phyloP scores from a whole-genome alignment of 2,888 invertebrate species.

The Hyposoter dolosus region DNA sequence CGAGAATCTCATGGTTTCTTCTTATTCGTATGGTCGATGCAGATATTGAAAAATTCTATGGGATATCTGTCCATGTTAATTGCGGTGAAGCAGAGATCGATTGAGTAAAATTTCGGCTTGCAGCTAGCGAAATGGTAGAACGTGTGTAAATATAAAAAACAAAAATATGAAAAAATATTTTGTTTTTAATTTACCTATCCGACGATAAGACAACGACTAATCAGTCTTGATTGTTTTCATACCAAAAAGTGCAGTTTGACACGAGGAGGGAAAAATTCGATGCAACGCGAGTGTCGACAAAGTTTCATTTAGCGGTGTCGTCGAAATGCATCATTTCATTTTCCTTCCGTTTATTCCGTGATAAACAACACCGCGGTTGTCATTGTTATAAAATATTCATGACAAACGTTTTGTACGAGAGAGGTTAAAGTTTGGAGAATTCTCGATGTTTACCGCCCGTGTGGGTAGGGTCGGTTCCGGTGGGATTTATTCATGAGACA shows the following conservation, averaged over 20 bases:
- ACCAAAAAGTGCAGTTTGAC: background rate
- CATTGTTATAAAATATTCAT: constrained; percentile 23
- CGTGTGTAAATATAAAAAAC: background rate
- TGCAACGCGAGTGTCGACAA: background rate
- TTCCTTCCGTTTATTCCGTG: background rate
- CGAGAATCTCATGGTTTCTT: background rate
- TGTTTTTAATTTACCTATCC: no score
- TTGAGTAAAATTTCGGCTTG: constrained; percentile 19
- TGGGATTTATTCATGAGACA: constrained; percentile 17
- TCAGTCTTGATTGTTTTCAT: background rate
- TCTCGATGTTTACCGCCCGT: background rate
- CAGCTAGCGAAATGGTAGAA: background rate
- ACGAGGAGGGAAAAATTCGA: background rate
- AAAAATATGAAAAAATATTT: no score
- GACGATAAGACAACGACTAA: background rate
- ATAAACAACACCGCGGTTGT: background rate
- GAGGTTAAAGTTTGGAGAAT: constrained; percentile 26
- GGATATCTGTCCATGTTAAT: constrained; percentile 72
- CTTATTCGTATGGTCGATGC: background rate
- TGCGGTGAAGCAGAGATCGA: constrained; percentile 67
- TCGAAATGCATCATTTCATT: background rate
- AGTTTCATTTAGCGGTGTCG: background rate
- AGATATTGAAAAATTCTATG: constrained; percentile 71
- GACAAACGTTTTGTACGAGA: background rate
- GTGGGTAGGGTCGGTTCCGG: background rate